These are phyloP conservation scores for Hirundo rustica DNA, from an alignment of 2,797 vertebrate species.

Conservation along the genomic window DNA sequence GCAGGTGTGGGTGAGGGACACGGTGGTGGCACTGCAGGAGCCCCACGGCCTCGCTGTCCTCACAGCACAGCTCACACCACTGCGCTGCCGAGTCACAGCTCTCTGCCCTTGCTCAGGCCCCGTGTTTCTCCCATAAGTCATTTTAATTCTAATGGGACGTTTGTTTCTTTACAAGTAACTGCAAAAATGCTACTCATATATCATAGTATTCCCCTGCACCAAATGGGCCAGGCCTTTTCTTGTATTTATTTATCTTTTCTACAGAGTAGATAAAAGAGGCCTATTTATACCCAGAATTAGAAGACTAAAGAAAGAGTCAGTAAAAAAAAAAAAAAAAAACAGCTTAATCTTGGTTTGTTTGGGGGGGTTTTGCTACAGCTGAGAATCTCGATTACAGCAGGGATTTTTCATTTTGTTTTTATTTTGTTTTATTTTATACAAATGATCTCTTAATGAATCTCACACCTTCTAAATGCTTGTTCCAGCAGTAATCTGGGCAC, in stretches of 20 bases:
- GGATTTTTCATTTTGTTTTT: not conserved
- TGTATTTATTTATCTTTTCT: not conserved
- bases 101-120: not conserved
- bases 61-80: fast-evolving
- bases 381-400: not conserved
- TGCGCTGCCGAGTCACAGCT: too few relatives aligned
- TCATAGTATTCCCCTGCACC: not conserved
- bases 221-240: not conserved
- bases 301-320: not conserved
- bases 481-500: not conserved
- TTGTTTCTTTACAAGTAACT: not conserved
- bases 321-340: not conserved
- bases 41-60: too few relatives aligned
- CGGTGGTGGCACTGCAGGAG: fast-evolving
- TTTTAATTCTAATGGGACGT: not conserved
- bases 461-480: not conserved
- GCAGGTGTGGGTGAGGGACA: too few relatives aligned
- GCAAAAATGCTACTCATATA: not conserved
- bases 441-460: not conserved
- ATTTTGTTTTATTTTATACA: not conserved
- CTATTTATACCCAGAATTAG: not conserved
- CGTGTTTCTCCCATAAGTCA: not conserved
- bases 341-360: not conserved
- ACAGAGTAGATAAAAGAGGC: not conserved
- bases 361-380: fast-evolving